Evolutionary conservation across 2,797 vertebrate species (phyloP).

Genomic region (Anguilla pacifica): DNA sequence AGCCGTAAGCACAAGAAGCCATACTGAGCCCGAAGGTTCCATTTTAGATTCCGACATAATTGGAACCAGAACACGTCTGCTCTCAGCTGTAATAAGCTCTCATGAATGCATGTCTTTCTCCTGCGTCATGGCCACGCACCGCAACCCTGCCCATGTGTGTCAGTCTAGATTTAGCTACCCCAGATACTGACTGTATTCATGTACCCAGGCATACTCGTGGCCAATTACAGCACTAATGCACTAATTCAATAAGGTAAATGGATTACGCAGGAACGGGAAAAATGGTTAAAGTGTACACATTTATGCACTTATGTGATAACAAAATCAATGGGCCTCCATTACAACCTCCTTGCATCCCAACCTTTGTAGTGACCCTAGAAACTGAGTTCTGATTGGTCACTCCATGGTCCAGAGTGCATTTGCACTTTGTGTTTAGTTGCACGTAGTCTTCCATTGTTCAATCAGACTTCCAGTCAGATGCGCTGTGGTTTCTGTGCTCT

Average conservation of each 20-base stretch:
- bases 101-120: conserved; percentile 6
- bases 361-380: neutral
- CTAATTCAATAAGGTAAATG: conserved; percentile 13
- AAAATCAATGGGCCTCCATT: conserved; percentile 16
- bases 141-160: neutral
- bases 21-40: neutral
- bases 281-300: neutral
- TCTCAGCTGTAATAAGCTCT: neutral
- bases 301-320: conserved; percentile 2
- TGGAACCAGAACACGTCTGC: conserved; percentile 10
- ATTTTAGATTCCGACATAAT: neutral
- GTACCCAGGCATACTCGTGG: neutral
- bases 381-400: conserved; percentile 12
- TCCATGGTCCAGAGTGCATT: neutral
- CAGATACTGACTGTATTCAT: neutral
- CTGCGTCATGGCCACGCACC: neutral
- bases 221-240: neutral
- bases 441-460: neutral
- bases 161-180: neutral
- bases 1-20: neutral
- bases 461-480: neutral
- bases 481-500: conserved; percentile 46
- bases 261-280: conserved; percentile 4
- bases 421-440: neutral
- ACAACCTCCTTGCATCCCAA: neutral